These are phyloP conservation scores for Geothlypis trichas DNA, from an alignment of 2,113 vertebrate genomes.

Conservation along the genomic window DNA sequence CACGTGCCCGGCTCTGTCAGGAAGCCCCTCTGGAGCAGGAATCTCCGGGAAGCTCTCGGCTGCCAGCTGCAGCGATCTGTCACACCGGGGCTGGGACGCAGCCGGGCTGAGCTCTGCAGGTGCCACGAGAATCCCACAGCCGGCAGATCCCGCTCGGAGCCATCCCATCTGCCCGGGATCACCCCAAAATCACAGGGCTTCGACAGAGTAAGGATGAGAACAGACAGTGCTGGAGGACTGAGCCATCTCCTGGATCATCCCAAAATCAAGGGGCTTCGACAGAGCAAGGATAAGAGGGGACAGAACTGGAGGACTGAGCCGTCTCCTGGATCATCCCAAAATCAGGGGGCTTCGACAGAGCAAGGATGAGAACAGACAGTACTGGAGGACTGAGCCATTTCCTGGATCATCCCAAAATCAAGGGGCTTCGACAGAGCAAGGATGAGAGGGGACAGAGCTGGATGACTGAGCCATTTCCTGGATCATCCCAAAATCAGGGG, in stretches of 20 bases:
- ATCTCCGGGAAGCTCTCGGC: background rate
- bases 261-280: fast-evolving
- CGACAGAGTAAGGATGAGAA: background rate
- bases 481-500: background rate
- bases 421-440: too few relatives aligned
- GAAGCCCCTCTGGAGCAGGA: background rate
- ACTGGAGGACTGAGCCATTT: too few relatives aligned
- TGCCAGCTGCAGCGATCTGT: background rate
- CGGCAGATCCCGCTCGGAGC: background rate
- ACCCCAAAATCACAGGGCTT: too few relatives aligned
- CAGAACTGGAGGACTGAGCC: too few relatives aligned
- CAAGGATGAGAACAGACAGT: background rate
- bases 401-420: too few relatives aligned
- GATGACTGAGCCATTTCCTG: background rate
- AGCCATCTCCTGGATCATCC: background rate
- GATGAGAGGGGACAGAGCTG: background rate
- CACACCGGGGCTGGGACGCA: background rate
- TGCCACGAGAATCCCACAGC: background rate
- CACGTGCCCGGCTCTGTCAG: background rate
- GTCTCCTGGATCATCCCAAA: background rate
- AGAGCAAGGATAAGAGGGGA: background rate
- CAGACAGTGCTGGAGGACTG: background rate
- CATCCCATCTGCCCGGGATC: fast-evolving
- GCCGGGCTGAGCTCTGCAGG: background rate
- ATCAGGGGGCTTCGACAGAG: too few relatives aligned